Evolutionary conservation across 2,113 vertebrate genomes (phyloP), one percentile per base, ranked within the genome.

Genomic region (Aix galericulata): DNA sequence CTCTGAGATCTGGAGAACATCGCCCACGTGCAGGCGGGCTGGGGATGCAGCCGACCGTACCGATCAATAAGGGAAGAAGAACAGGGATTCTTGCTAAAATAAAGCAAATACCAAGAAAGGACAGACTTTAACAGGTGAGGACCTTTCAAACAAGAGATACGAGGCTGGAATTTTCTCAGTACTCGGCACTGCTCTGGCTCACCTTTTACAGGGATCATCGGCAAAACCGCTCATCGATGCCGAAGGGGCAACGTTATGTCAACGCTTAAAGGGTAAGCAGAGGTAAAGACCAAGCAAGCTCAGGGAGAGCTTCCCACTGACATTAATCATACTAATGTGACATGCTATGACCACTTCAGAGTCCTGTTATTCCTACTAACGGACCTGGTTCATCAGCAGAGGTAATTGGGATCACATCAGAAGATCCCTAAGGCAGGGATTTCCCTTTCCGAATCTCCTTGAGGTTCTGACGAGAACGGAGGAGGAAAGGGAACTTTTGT

Each of bases 11-110:
- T 0, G 13, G 46, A 84, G 55, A 71, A 74, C 40, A 14, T 42
- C 55, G 56, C 60, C 53, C 23, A 29, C 0, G 3, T 29, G 7
- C 18, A 5, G 0, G 5, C 0, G 8, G 46, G 73, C 26, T 38
- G 68, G 42, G 50, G 1, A 3, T 17, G 23, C 20, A 34, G 63
- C 46, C 20, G 74, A 52, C 13, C 11, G 0, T 10, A 85, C 68
- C 2, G 34, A 86, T 17, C 4, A 34, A 8, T 2, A 25, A 21
- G 23, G 17, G 29, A 29, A 59, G 31, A 64, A 11, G 31, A 64
- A 11, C 36, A 29, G 34, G 60, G 83, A 71, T 48, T 60, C 46
- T 12, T 17, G 18, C 23, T 58, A 58, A 67, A 86, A 62, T 53
- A 58, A 48, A 79, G 20, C 53, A 82, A 91, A 82, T 38, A 9